Evolutionary conservation across 1,140 invertebrate genomes (phyloP).

Genomic region (Pseudachorutes palmiensis): DNA sequence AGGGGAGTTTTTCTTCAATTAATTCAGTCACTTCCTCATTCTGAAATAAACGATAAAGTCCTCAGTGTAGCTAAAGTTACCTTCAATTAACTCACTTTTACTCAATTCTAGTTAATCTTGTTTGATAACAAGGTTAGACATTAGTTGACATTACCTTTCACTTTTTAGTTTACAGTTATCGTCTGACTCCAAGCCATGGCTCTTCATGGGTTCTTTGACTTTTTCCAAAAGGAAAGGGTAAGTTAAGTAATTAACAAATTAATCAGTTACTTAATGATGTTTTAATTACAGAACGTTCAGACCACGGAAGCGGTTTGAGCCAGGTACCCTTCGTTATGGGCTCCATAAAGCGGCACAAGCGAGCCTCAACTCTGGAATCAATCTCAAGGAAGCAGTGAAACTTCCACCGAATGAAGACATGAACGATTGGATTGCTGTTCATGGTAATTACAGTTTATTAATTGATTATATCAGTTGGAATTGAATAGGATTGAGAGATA

Average conservation of each 20-base stretch:
- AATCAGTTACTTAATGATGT: neutral
- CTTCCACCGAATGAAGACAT: constrained; percentile 77
- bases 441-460: constrained; percentile 73
- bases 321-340: constrained; percentile 82
- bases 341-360: constrained; percentile 90
- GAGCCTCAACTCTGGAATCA: constrained; percentile 86
- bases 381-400: constrained; percentile 73
- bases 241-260: constrained; percentile 25
- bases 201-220: constrained; percentile 63
- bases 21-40: too few species aligned
- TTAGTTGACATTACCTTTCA: too few species aligned
- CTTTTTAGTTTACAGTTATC: too few species aligned
- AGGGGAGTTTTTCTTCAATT: too few species aligned
- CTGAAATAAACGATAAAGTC: too few species aligned
- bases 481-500: neutral
- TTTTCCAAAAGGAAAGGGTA: constrained; percentile 75
- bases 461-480: too few species aligned
- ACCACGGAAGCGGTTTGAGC: constrained; percentile 82
- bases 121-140: too few species aligned
- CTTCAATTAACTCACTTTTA: too few species aligned
- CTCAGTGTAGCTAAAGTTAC: too few species aligned
- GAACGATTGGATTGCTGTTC: constrained; percentile 92
- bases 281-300: constrained; percentile 60
- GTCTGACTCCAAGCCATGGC: too few species aligned
- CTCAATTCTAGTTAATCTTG: too few species aligned